These are phyloP conservation scores for Probaryconus sp. DNA, from an alignment of 1,140 invertebrate species.

Conservation along the genomic window DNA sequence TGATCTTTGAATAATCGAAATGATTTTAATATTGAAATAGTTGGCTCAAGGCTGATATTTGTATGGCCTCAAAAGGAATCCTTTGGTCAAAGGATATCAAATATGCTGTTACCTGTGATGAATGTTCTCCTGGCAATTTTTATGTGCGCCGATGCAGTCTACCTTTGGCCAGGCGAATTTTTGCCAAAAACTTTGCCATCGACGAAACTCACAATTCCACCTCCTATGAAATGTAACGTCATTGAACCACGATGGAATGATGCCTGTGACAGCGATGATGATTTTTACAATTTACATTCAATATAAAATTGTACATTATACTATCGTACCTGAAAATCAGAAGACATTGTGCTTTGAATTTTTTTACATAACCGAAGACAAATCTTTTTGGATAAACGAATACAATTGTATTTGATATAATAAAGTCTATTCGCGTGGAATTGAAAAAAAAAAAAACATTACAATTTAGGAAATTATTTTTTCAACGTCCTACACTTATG, in stretches of 20 bases:
- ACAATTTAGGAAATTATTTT: too few species aligned
- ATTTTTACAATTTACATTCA: too few species aligned
- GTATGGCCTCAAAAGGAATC: constrained; percentile 70
- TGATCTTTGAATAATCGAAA: background rate
- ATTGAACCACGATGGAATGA: constrained; percentile 74
- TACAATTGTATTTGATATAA: too few species aligned
- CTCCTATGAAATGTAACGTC: constrained; percentile 69
- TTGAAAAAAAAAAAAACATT: too few species aligned
- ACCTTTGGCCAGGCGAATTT: constrained; percentile 74
- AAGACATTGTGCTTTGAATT: too few species aligned
- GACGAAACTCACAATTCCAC: constrained; percentile 55
- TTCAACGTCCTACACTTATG: too few species aligned
- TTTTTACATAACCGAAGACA: too few species aligned
- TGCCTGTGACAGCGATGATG: constrained; percentile 2
- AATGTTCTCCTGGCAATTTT: constrained; percentile 63
- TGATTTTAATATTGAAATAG: constrained; percentile 44
- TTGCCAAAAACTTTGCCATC: constrained; percentile 66
- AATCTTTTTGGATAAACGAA: too few species aligned
- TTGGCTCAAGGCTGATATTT: constrained; percentile 70
- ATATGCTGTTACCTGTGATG: constrained; percentile 60
- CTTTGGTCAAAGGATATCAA: constrained; percentile 53
- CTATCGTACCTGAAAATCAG: background rate
- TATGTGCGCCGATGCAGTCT: constrained; percentile 64
- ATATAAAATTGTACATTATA: background rate
- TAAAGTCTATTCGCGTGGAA: too few species aligned